Conservation (phyloP, 2,113 vertebrate genomes). For the Coreoperca whiteheadi region DNA sequence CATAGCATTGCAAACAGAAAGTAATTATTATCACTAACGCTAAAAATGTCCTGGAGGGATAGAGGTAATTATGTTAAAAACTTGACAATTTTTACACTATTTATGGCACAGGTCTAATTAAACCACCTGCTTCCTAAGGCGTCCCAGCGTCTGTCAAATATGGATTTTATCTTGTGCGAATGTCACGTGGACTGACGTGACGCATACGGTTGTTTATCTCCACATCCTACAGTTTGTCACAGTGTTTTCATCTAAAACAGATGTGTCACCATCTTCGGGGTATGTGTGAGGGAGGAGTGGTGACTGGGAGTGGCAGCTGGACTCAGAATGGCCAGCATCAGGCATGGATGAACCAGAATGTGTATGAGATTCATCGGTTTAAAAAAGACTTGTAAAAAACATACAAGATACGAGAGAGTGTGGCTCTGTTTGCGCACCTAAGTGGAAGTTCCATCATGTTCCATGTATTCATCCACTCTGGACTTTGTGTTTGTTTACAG, state of each 20-base stretch:
- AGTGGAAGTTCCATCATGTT: constrained; percentile 29
- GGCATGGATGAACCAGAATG: constrained; percentile 14
- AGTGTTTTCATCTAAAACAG: constrained; percentile 42
- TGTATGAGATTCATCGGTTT: not conserved
- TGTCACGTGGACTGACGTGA: not conserved
- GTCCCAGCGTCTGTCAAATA: constrained; percentile 36
- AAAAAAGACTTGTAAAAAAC: not conserved
- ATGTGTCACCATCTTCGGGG: constrained; percentile 50
- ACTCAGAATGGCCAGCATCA: constrained; percentile 29
- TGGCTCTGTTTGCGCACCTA: constrained; percentile 30
- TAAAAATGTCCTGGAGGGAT: constrained; percentile 50
- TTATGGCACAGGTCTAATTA: constrained; percentile 57
- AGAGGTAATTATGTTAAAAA: constrained; percentile 60
- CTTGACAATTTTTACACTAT: constrained; percentile 17
- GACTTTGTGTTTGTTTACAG: constrained; percentile 67
- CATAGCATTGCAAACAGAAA: constrained; percentile 33
- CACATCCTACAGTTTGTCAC: constrained; percentile 1
- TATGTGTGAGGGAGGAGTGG: constrained; percentile 37
- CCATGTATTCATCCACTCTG: constrained; percentile 51
- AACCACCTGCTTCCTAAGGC: constrained; percentile 34
- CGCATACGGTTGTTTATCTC: constrained; percentile 19
- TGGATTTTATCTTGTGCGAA: constrained; percentile 10
- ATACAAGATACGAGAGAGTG: not conserved
- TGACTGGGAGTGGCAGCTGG: constrained; percentile 48
- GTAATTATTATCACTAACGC: constrained; percentile 34